These are phyloP conservation scores for Chionodraco myersi DNA, from an alignment of 2,113 vertebrate species.

Conservation along the genomic window DNA sequence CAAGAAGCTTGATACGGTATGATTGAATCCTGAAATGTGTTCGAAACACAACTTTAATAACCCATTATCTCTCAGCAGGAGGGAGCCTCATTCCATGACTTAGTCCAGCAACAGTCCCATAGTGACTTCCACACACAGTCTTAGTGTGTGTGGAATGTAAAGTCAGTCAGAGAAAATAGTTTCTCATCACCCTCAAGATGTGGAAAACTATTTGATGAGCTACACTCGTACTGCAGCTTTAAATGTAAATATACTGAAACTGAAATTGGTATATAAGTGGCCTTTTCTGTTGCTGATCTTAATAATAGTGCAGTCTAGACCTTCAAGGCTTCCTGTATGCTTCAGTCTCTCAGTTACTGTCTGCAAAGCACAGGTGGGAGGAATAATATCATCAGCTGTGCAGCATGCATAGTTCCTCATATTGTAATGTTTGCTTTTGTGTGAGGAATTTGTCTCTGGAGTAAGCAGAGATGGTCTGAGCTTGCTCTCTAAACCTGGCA, in stretches of 20 bases:
- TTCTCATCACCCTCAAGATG: not conserved
- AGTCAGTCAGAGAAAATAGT: not conserved
- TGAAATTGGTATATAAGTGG: not conserved
- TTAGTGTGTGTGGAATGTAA: not conserved
- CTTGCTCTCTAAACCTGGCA: constrained; percentile 4
- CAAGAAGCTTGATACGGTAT: not conserved
- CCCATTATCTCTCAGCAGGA: constrained; percentile 24
- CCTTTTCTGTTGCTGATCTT: not conserved
- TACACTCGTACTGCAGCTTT: constrained; percentile 5
- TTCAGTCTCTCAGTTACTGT: not conserved
- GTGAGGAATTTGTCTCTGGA: not conserved
- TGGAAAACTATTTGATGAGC: constrained; percentile 24
- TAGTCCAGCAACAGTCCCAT: not conserved
- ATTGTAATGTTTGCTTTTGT: not conserved
- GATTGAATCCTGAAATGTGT: constrained; percentile 18
- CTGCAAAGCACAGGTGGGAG: constrained; percentile 5
- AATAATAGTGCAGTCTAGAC: constrained; percentile 1
- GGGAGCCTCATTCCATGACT: not conserved
- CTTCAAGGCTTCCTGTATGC: not conserved
- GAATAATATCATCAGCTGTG: not conserved
- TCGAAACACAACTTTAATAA: constrained; percentile 16
- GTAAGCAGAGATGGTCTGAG: not conserved
- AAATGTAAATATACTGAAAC: not conserved
- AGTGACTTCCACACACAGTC: not conserved
- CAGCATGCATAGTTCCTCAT: not conserved